Evolutionary conservation across 2,797 vertebrate species (phyloP), one percentile per base, ranked within the genome.

Genomic region (Rhabdomys pumilio): DNA sequence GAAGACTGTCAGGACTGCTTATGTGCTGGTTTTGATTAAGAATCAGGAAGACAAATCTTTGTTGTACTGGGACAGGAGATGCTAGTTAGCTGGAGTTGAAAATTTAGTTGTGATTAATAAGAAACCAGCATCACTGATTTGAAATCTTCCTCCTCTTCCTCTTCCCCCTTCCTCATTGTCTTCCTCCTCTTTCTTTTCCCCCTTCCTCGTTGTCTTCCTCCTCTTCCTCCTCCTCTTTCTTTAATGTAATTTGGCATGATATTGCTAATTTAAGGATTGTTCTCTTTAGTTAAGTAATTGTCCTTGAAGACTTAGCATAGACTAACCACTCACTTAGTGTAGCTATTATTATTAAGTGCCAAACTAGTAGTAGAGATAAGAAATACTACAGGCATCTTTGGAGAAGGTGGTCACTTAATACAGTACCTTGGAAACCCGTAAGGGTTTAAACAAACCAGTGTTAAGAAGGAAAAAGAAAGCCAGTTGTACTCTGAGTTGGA

Each of bases 261-360:
- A 65, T 41, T 65, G 41, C 69, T 83, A 80, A 69, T 55, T 87
- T 92, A 93, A 92, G 53, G 91, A 88, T 73, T 80, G 67, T 44
- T 72, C 34, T 38, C 38, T 83, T 83, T 95, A 82, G 24, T 96
- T 77, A 91, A 76, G 31, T 55, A 80, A 93, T 96, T 61, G 55
- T 57, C 77, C 77, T 65, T 85, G 77, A 92, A 94, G 73, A 96
- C 47, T 96, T 89, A 55, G 61, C 61, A 76, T 67, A 85, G 93
- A 92, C 92, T 93, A 90, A 82, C 89, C 92, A 26, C 65, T 93
- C 84, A 61, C 72, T 93, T 88, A 93, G 53, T 93, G 17, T 38
- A 38, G 38, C 38, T 38, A 65, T 93, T 94, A 90, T 83, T 73
- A 61, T 73, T 89, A 95, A 89, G 50, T 95, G 34, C 44, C 57